Base-by-base conservation (phyloP, 2,888 invertebrate genomes). In the Zonitis immaculata region DNA sequence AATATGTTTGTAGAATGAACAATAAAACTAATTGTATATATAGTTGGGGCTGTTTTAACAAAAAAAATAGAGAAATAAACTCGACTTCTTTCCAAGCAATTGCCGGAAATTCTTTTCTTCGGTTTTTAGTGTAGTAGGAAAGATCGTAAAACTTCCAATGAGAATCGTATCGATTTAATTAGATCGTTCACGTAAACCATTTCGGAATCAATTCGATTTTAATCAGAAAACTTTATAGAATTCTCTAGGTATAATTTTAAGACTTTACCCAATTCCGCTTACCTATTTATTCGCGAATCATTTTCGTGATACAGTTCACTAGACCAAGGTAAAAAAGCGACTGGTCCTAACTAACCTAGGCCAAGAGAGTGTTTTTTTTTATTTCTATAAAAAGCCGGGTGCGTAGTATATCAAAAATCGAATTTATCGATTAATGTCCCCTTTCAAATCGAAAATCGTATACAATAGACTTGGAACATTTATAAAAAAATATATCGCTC, bases 391-490 rank as follows among this genome's bases (percentile, higher is more conserved):
- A 44, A 27, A 16, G 51, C 39, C 32, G 35, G 35, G 14, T 35
- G 35, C 18, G 14, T 16, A 16, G 58, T n/a, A n/a, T 62, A 63
- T 64, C 63, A 67, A 65, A 72, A 73, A 74, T 74, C 74, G 74
- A 74, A 73, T 66, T 57, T 68, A 73, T 74, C 73, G 73, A 74
- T 74, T 72, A 71, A 72, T 71, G 35, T 68, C 68, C 69, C 71
- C 69, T 65, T 58, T 35, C 59, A 66, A 72, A 73, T 73, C 73
- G 70, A 73, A 68, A 71, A 66, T 67, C 64, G 68, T n/a, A n/a
- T 67, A 71, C 71, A 71, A 71, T 67, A 67, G 65, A 70, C 72
- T 71, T 67, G n/a, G 69, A 66, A 68, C 73, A 73, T 73, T 73
- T 71, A 73, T 73, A n/a, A 73, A 74, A 74, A 74, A 73, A 73